Evolutionary conservation across 1,140 invertebrate genomes (phyloP).

Genomic region (Heliothis subflexa): DNA sequence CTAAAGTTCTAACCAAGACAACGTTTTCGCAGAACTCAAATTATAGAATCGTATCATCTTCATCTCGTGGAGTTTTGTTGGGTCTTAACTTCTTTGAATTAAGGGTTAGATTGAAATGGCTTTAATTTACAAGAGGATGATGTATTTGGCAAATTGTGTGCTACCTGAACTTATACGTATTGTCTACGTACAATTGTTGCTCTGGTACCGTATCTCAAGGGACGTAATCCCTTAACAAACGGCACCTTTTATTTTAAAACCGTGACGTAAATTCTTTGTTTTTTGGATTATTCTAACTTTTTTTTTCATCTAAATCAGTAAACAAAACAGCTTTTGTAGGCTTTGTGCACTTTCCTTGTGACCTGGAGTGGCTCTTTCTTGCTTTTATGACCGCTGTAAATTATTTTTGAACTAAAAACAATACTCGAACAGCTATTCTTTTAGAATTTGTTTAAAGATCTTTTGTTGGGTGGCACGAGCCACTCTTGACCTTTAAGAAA

Average conservation of each 20-base stretch:
- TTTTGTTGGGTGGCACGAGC: slow-evolving; percentile 27
- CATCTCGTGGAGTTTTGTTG: not conserved
- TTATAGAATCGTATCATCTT: not conserved
- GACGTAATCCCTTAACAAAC: slow-evolving; percentile 75
- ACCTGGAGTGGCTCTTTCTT: slow-evolving; percentile 28
- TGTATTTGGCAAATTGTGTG: slow-evolving; percentile 55
- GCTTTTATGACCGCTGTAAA: slow-evolving; percentile 45
- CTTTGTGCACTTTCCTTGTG: slow-evolving; percentile 37
- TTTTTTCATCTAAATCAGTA: slow-evolving; percentile 55
- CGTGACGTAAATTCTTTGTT: slow-evolving; percentile 75
- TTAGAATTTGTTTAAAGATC: not conserved
- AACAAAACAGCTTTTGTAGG: slow-evolving; percentile 56
- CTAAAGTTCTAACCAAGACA: slow-evolving; percentile 40
- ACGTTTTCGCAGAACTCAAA: slow-evolving; percentile 50
- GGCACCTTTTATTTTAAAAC: slow-evolving; percentile 74
- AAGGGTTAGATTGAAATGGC: not conserved
- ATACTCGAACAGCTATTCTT: not conserved
- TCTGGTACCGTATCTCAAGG: slow-evolving; percentile 56
- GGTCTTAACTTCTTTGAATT: not conserved
- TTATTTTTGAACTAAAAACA: slow-evolving; percentile 31
- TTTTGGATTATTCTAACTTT: slow-evolving; percentile 64
- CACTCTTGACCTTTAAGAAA: slow-evolving; percentile 16
- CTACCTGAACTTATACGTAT: slow-evolving; percentile 73
- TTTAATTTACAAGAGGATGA: not conserved
- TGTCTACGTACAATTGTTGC: slow-evolving; percentile 74